Base-by-base conservation (phyloP, 2,113 vertebrate genomes). In the Istiophorus platypterus region DNA sequence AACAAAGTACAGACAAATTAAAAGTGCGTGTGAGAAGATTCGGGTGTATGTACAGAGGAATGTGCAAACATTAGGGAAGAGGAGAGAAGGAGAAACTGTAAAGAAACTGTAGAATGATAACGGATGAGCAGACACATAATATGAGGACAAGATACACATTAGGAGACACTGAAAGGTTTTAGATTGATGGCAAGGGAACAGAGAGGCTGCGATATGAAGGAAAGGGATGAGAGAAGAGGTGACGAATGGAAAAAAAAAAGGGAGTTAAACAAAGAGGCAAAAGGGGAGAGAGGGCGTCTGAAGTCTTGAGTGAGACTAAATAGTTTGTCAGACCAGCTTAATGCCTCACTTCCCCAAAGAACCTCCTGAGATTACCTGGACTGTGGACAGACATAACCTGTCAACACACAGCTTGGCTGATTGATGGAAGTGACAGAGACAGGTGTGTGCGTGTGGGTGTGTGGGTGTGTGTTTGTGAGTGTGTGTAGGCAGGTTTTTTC, bases 341-440 rank as follows among this genome's bases (percentile, higher is more conserved):
- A 93, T 90, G 90, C 90, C 83, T 90, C 85, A 89, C 91, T 92
- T 92, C 92, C 88, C 89, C 92, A 89, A 91, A 92, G 90, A 92
- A 87, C 77, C 86, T 85, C 85, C 84, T 49, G 90, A 90, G 92
- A 93, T 93, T 93, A 93, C 91, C 89, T 92, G 91, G 80, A 86
- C 88, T 89, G 81, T 89, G 78, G 89, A 94, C 90, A 91, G 92
- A 92, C 91, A 90, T 76, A 88, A 88, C 84, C 90, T 88, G 91
- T 89, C 91, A 89, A 85, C 84, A 88, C 88, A 90, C 82, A 76
- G 85, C 83, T 57, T 57, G 80, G 57, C 72, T 91, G 92, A 92
- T 84, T 90, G 93, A 93, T 91, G 92, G 90, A 89, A 89, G 85
- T 84, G 88, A 92, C 85, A 80, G 76, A 84, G 89, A 90, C 87